phyloP scores from a whole-genome alignment of 2,888 invertebrate species.

The Drosophila algonquin region DNA sequence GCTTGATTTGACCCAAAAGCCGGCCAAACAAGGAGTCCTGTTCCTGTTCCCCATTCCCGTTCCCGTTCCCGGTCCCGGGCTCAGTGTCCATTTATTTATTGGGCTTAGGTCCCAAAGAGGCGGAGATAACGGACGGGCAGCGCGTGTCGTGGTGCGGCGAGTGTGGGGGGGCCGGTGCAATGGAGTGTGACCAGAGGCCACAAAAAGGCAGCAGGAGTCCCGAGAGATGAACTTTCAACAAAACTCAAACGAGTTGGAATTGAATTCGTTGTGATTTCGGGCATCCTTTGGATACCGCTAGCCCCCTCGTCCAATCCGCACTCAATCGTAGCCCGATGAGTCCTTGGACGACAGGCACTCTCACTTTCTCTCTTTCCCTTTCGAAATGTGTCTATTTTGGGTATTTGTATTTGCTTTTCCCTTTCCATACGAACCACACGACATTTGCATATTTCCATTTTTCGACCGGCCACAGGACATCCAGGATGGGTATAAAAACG shows the following conservation, averaged over 20 bases:
- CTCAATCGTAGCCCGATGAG: neutral
- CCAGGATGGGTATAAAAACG: constrained; percentile 52
- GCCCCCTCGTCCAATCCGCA: neutral
- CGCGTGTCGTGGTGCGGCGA: neutral
- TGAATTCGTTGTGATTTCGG: neutral
- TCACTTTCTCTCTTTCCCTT: neutral
- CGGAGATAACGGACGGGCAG: neutral
- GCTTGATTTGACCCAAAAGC: constrained; percentile 68
- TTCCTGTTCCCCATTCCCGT: neutral
- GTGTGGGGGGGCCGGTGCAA: neutral
- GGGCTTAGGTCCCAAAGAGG: constrained; percentile 1
- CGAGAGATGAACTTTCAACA: neutral
- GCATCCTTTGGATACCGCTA: neutral
- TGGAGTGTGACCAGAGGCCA: constrained; percentile 2
- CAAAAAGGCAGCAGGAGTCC: neutral
- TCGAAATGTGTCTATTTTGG: neutral
- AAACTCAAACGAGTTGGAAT: neutral
- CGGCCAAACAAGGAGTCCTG: constrained; percentile 3
- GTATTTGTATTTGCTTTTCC: neutral
- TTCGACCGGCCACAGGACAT: constrained; percentile 18
- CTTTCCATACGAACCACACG: neutral
- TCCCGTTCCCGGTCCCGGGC: neutral
- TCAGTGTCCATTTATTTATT: constrained; percentile 52
- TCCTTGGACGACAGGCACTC: neutral
- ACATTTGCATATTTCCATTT: constrained; percentile 33